Conservation (phyloP, 2,888 invertebrate species). For the Hypsopygia costalis region DNA sequence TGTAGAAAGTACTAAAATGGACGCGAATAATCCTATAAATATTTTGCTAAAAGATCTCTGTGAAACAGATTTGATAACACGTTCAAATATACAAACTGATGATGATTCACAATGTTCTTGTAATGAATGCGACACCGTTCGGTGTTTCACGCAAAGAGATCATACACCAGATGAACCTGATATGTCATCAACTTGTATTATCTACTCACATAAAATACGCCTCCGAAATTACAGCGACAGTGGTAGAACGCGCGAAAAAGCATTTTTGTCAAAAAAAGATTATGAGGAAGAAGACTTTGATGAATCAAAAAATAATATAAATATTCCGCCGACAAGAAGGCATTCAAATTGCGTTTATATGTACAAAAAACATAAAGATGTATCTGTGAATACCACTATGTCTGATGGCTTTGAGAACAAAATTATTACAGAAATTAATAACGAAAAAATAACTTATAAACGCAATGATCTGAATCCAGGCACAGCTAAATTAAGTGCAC, state of each 20-base stretch:
- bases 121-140: conserved; percentile 15
- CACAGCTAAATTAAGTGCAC: conserved; percentile 40
- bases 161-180: not conserved
- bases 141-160: not conserved
- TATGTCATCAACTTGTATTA: not conserved
- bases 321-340: not conserved
- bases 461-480: conserved; percentile 18
- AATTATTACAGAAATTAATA: not conserved
- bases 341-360: too few species aligned
- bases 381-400: not conserved
- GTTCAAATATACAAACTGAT: too few species aligned
- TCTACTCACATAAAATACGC: not conserved
- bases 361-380: not conserved
- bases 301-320: not conserved
- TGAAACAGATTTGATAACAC: too few species aligned
- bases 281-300: not conserved
- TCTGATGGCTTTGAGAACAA: too few species aligned
- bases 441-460: conserved; percentile 4
- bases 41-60: too few species aligned
- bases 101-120: conserved; percentile 18
- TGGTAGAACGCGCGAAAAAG: too few species aligned
- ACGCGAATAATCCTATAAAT: too few species aligned
- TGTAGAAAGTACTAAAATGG: too few species aligned
- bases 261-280: not conserved
- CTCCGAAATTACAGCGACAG: too few species aligned